Evolutionary conservation across 2,113 vertebrate genomes (phyloP), one percentile per base, ranked within the genome.

Genomic region (Fulmarus glacialis): DNA sequence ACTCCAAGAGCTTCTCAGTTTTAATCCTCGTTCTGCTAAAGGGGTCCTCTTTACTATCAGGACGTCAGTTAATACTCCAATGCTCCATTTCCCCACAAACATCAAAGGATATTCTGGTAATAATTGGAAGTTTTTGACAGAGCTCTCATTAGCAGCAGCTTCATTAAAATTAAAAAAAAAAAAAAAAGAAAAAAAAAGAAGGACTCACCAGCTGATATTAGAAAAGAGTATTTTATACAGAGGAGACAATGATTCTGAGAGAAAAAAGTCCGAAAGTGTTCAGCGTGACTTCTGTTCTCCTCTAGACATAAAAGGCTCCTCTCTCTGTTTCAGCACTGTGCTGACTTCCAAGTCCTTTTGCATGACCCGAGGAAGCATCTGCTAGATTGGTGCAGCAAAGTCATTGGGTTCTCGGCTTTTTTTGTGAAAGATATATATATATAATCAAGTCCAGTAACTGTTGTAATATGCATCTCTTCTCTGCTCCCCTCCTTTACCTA

Each of bases 71-170:
- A 95, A 82, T 90, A 90, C 47, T 71, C 67, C 30, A 62, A 2
- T 29, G 36, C 34, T 78, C 68, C 55, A 62, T 82, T 96, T 95
- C 55, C 60, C 23, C 55, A 68, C 38, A 91, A 96, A 85, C 60
- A 87, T 90, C 90, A 75, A 91, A 83, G 52, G 43, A 52, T 79
- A 74, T 50, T 94, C 48, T 87, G 43, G 62, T 42, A 94, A 87
- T 93, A 82, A 96, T 32, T 92, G 83, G 48, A 82, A 91, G 52
- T 1, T 89, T 93, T 93, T 87, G 62, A 95, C 78, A 77, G 56
- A 91, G 21, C 5, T 91, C 56, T 96, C 87, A 89, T 68, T 95
- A 97, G 64, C 53, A 91, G 52, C 43, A 93, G 34, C 27, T 93
- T 93, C 63, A 95, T 93, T 89, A 92, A 88, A 93, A 78, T 70